Percentiles rank a stretch among this genome's conserved stretches.
Evolutionary conservation across 2,888 invertebrate genomes (phyloP).

Genomic region (Seira sanloemensis): DNA sequence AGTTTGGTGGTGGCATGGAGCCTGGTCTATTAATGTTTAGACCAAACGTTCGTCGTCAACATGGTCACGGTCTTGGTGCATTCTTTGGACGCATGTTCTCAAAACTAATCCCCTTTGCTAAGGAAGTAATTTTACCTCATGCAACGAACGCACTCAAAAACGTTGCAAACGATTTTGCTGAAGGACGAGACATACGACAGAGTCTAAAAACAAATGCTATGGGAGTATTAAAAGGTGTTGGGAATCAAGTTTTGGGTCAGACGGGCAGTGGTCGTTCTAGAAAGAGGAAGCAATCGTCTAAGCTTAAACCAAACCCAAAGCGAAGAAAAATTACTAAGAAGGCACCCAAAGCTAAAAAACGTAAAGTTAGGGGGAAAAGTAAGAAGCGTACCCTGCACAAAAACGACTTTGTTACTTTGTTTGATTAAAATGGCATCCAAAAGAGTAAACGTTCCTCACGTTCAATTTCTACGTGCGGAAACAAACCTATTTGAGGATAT

Average conservation of each 20-base stretch:
- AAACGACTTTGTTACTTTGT: not conserved
- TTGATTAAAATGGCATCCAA: not conserved
- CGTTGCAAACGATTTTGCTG: slow-evolving; percentile 5
- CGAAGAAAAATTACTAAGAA: not conserved
- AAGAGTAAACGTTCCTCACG: not conserved
- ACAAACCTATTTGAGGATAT: not conserved
- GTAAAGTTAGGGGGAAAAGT: not conserved
- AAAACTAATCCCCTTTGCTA: too few relatives aligned
- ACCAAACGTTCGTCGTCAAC: slow-evolving; percentile 20
- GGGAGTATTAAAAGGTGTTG: not conserved
- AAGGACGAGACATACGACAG: not conserved
- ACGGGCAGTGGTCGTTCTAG: not conserved
- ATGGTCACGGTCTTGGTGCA: slow-evolving; percentile 27
- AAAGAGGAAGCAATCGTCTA: not conserved
- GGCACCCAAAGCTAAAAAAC: not conserved
- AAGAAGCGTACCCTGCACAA: not conserved
- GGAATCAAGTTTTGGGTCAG: not conserved
- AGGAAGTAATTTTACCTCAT: not conserved
- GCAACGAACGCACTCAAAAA: not conserved
- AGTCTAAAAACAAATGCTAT: not conserved
- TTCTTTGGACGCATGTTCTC: slow-evolving; percentile 12
- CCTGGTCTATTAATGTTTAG: not conserved
- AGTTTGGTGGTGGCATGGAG: not conserved
- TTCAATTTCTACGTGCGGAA: not conserved
- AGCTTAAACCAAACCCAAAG: not conserved